Evolutionary conservation across 2,113 vertebrate genomes (phyloP), one percentile per base, ranked within the genome.

Genomic region (Cairina moschata): DNA sequence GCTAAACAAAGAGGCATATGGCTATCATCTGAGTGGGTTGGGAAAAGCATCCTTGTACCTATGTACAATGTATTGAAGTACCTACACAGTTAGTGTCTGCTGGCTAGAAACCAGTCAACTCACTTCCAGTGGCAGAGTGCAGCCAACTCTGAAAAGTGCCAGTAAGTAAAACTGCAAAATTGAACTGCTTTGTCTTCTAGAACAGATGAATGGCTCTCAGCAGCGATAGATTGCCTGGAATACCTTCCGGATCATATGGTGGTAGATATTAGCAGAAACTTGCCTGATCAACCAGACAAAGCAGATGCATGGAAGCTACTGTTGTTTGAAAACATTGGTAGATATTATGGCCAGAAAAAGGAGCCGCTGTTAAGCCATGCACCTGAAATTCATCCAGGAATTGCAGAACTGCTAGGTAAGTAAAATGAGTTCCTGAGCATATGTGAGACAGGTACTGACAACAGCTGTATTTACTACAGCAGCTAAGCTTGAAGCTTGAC

Each of bases 391-490:
- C 99, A 99, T 84, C 98, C 98, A 5, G 99, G 99, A 83, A 99
- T 99, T 95, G 98, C 99, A 9, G 99, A 99, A 74, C 98, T 99
- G 2, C 85, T 99, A 5, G 99, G 99, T 99, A 96, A 98, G 98
- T 90, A 82, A 92, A 69, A 76, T 63, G 8, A 50, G 8, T 29
- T 84, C 17, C 21, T 54, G 28, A 74, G 69, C 17, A 81, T 65
- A 4, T 23, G 28, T 40, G 71, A 72, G 42, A 26, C 3, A n/a
- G 3, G 6, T 44, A 17, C 29, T 85, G 29, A 68, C 50, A 82
- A 81, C 40, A 40, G 59, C 9, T 42, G 29, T 40, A 4, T 28
- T 73, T 86, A 38, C n/a, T 67, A 55, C 34, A 82, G 44, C 13
- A 63, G 40, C 52, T 26, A 36, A 62, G 67, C 63, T 20, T 68